Evolutionary conservation across 2,113 vertebrate genomes (phyloP).

Genomic region (Garra rufa): DNA sequence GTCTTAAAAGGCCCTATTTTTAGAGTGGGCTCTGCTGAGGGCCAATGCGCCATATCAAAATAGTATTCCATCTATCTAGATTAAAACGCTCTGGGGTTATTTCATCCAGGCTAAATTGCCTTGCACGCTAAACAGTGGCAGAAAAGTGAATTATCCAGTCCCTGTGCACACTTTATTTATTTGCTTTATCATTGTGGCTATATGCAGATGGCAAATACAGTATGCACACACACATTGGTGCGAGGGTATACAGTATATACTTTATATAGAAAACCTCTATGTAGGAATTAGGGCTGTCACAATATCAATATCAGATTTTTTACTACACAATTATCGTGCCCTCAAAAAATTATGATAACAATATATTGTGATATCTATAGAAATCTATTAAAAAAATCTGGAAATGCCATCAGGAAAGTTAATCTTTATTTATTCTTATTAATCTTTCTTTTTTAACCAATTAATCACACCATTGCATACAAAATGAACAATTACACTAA

Average conservation of each 20-base stretch:
- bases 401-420: too few species aligned
- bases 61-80: conserved; percentile 62
- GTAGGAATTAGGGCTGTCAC: not conserved
- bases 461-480: too few species aligned
- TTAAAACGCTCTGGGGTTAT: conserved; percentile 56
- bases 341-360: too few species aligned
- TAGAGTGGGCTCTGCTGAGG: conserved; percentile 12
- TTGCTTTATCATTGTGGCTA: conserved; percentile 28
- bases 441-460: too few species aligned
- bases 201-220: conserved; percentile 36
- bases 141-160: conserved; percentile 55
- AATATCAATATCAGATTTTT: too few species aligned
- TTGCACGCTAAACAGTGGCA: conserved; percentile 56
- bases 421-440: too few species aligned
- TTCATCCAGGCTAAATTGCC: conserved; percentile 56
- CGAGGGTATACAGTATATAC: not conserved
- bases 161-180: conserved; percentile 19
- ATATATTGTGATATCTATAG: too few species aligned
- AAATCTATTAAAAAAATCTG: too few species aligned
- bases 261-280: not conserved
- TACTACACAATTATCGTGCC: too few species aligned
- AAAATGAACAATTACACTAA: too few species aligned
- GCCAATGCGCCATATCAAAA: conserved; percentile 52
- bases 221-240: not conserved
- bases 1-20: conserved; percentile 56